A percentile compares a stretch with the other conserved stretches of the same genome.
These are phyloP conservation scores for Axea sp. DNA, from an alignment of 2,888 invertebrate species.

Conservation along the genomic window DNA sequence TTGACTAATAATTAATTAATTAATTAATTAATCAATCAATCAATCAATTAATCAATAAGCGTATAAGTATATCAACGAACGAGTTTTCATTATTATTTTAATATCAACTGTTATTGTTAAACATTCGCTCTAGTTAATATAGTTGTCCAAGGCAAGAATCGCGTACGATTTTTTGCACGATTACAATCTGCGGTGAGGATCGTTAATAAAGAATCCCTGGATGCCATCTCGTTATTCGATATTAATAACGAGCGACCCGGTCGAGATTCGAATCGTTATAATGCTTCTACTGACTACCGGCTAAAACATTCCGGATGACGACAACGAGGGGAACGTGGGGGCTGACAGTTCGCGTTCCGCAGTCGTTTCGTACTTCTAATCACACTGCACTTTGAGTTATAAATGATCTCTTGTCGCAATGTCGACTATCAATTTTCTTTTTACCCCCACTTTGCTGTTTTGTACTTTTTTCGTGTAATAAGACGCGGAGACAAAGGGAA, in stretches of 20 bases:
- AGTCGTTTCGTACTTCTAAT: slow-evolving; percentile 74
- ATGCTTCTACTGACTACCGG: slow-evolving; percentile 73
- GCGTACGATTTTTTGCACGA: slow-evolving; percentile 42
- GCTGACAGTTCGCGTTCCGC: slow-evolving; percentile 44
- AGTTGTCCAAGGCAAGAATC: too few species aligned
- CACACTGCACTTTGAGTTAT: slow-evolving; percentile 69
- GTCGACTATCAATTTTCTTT: slow-evolving; percentile 71
- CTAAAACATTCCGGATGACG: slow-evolving; percentile 70
- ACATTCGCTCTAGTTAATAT: slow-evolving; percentile 9
- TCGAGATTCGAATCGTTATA: slow-evolving; percentile 77
- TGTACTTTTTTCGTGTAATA: slow-evolving; percentile 57
- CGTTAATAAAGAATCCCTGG: slow-evolving; percentile 78
- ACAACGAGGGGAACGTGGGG: slow-evolving; percentile 42
- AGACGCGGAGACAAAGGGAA: slow-evolving; percentile 53
- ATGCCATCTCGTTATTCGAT: slow-evolving; percentile 77
- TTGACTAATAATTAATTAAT: too few species aligned
- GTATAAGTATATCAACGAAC: too few species aligned
- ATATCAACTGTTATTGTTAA: neutral
- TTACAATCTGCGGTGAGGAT: slow-evolving; percentile 66
- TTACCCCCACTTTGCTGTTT: slow-evolving; percentile 61
- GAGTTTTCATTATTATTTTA: too few species aligned
- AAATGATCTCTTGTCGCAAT: slow-evolving; percentile 69
- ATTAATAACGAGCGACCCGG: slow-evolving; percentile 76
- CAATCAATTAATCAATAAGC: too few species aligned
- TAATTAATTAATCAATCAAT: too few species aligned